Conservation (phyloP, 2,888 invertebrate genomes). For the Pimpla rufipes region DNA sequence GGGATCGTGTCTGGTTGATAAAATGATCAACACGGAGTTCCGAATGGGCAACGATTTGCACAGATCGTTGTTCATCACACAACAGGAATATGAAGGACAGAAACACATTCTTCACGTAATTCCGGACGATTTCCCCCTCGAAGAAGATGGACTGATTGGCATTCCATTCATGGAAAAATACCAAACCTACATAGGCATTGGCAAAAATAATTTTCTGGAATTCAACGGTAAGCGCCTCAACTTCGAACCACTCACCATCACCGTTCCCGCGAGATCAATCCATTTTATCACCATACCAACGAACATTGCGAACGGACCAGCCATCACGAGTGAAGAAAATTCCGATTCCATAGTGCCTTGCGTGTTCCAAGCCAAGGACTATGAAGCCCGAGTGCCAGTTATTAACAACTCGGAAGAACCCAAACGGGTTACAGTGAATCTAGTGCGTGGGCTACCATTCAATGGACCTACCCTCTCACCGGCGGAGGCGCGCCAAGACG, state of each 20-base stretch:
- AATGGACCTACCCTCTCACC: neutral
- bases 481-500: constrained; percentile 8
- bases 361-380: constrained; percentile 15
- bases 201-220: neutral
- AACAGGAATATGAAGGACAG: constrained; percentile 4
- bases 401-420: constrained; percentile 36
- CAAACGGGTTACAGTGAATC: neutral
- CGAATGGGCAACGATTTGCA: constrained; percentile 28
- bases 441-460: constrained; percentile 20
- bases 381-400: constrained; percentile 27
- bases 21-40: neutral
- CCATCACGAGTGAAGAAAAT: constrained; percentile 29
- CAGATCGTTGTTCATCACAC: constrained; percentile 10
- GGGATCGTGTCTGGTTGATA: neutral
- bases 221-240: neutral
- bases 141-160: constrained; percentile 33
- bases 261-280: constrained; percentile 10
- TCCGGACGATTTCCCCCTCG: constrained; percentile 35
- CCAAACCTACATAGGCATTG: constrained; percentile 25
- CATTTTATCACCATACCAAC: neutral
- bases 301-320: constrained; percentile 18
- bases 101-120: constrained; percentile 31
- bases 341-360: constrained; percentile 7
- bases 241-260: neutral
- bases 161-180: constrained; percentile 35